These are phyloP conservation scores for Conomelus anceps DNA, from an alignment of 2,888 invertebrate species.

Conservation along the genomic window DNA sequence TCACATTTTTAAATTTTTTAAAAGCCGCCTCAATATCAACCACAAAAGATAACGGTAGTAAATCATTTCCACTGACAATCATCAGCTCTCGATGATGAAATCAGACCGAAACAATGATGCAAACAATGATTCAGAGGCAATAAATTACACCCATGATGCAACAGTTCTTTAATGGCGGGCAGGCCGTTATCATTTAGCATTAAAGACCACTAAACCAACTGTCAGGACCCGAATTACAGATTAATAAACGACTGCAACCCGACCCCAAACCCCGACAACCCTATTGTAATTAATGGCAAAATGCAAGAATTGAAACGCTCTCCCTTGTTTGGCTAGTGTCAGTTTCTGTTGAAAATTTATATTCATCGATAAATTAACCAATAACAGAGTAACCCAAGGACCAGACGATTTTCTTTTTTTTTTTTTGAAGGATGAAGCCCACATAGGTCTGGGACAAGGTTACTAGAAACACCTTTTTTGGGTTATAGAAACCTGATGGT, in stretches of 20 bases:
- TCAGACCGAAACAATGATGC: neutral
- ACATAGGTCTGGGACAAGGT: too few species aligned
- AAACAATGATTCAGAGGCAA: neutral
- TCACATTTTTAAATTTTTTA: too few species aligned
- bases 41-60: neutral
- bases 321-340: neutral
- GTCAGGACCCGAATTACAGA: neutral
- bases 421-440: too few species aligned
- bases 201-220: neutral
- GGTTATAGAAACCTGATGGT: too few species aligned
- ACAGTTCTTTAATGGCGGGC: neutral
- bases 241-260: neutral
- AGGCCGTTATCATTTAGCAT: neutral
- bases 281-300: neutral
- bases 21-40: neutral
- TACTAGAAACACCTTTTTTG: too few species aligned
- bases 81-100: neutral
- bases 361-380: too few species aligned
- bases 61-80: neutral
- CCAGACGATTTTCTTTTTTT: too few species aligned
- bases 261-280: neutral
- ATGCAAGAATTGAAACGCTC: neutral
- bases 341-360: too few species aligned
- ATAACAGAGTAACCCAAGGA: too few species aligned
- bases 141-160: neutral